These are phyloP conservation scores for Ectropis crepuscularia DNA, from an alignment of 2,888 invertebrate species.

Conservation along the genomic window DNA sequence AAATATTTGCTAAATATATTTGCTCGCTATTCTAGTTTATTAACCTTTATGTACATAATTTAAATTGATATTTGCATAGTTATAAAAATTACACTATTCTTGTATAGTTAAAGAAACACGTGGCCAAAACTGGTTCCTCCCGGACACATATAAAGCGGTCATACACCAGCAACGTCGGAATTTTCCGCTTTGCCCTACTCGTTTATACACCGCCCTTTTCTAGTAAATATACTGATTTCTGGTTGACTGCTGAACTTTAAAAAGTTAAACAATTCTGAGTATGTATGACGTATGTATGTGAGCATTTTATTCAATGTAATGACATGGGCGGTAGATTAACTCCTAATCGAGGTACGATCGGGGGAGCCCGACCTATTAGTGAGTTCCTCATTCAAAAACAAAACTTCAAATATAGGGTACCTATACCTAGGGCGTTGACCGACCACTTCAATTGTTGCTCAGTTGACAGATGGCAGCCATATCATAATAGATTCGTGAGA, in stretches of 20 bases:
- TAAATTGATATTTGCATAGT: too few species aligned
- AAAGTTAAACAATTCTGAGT: too few species aligned
- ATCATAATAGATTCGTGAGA: slow-evolving; percentile 55
- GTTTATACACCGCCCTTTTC: background rate
- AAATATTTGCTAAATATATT: too few species aligned
- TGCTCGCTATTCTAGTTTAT: too few species aligned
- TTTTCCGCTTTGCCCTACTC: slow-evolving; percentile 2
- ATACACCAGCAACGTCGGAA: background rate
- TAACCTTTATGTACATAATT: too few species aligned
- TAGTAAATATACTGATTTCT: background rate
- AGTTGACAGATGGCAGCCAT: slow-evolving; percentile 50
- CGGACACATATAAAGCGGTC: background rate
- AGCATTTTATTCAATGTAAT: too few species aligned
- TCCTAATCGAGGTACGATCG: background rate
- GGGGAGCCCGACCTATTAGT: background rate
- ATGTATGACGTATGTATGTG: too few species aligned
- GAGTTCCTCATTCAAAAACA: background rate
- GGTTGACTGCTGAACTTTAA: background rate
- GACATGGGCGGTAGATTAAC: too few species aligned
- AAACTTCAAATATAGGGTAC: slow-evolving; percentile 23
- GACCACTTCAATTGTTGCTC: slow-evolving; percentile 35
- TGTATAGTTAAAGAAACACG: background rate
- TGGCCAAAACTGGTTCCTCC: background rate
- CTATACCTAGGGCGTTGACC: slow-evolving; percentile 33
- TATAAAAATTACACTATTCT: too few species aligned